Evolutionary conservation across 1,140 invertebrate species (phyloP).

Genomic region (Spodoptera frugiperda): DNA sequence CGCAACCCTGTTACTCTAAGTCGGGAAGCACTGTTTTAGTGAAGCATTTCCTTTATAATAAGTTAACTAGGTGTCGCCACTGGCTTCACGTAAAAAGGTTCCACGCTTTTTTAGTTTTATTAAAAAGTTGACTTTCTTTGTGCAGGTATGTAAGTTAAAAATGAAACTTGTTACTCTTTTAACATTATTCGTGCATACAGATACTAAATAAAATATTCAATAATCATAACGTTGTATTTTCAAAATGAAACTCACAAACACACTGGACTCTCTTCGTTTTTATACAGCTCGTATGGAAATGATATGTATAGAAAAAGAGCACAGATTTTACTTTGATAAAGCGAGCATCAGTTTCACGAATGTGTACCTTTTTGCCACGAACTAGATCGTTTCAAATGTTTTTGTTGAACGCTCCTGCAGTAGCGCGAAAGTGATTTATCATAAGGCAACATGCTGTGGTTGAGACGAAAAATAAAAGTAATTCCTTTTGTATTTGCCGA

Average conservation of each 20-base stretch:
- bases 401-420: constrained; percentile 66
- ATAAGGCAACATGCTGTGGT: constrained; percentile 81
- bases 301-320: constrained; percentile 22
- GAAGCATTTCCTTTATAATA: constrained; percentile 42
- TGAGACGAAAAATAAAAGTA: constrained; percentile 82
- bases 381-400: constrained; percentile 72
- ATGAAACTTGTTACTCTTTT: constrained; percentile 4
- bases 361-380: constrained; percentile 68
- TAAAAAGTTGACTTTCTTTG: constrained; percentile 9
- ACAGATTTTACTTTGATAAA: constrained; percentile 60
- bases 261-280: not conserved
- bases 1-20: constrained; percentile 28
- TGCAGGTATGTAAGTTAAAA: not conserved
- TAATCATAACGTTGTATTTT: not conserved
- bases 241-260: not conserved
- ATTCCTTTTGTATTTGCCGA: constrained; percentile 82
- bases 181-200: not conserved
- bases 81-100: constrained; percentile 31
- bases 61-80: constrained; percentile 33
- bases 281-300: constrained; percentile 20
- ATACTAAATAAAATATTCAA: constrained; percentile 12
- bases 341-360: constrained; percentile 62
- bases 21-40: constrained; percentile 37
- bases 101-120: constrained; percentile 27
- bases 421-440: constrained; percentile 82